These are phyloP conservation scores for Yponomeuta cagnagella DNA, from an alignment of 2,888 invertebrate species.

Conservation along the genomic window DNA sequence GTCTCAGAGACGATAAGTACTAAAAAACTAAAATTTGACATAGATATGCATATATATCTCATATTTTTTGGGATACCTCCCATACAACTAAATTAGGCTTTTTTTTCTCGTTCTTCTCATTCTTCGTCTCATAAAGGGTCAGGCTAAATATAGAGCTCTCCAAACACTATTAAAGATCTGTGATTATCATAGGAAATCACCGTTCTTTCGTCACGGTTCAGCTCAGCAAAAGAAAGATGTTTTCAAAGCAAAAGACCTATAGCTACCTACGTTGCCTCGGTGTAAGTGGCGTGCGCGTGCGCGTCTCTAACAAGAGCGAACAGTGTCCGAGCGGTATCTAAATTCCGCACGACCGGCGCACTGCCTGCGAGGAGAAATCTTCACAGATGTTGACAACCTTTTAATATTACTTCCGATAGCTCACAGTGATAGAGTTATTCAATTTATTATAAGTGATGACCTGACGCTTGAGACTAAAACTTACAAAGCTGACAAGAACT, in stretches of 20 bases:
- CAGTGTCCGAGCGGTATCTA: slow-evolving; percentile 55
- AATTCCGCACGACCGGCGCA: slow-evolving; percentile 45
- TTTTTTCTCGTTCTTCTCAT: too few relatives aligned
- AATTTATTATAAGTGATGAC: not conserved
- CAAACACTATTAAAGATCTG: too few relatives aligned
- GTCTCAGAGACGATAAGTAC: too few relatives aligned
- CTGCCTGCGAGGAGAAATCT: slow-evolving; percentile 45
- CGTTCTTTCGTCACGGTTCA: not conserved
- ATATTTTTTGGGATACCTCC: too few relatives aligned
- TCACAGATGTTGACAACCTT: slow-evolving; percentile 40
- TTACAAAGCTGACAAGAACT: not conserved
- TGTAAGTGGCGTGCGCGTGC: slow-evolving; percentile 28
- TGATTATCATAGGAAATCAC: too few relatives aligned
- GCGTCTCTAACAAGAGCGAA: slow-evolving; percentile 54
- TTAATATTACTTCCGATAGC: slow-evolving; percentile 16
- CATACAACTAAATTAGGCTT: too few relatives aligned
- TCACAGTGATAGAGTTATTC: too few relatives aligned
- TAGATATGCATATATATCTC: too few relatives aligned
- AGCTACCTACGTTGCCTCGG: not conserved
- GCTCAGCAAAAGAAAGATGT: not conserved
- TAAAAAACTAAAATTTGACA: too few relatives aligned
- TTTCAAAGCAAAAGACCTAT: not conserved
- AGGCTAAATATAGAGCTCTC: too few relatives aligned
- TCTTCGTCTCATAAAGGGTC: too few relatives aligned
- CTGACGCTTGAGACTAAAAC: not conserved